Percentiles rank a stretch among this genome's conserved stretches.
These are phyloP conservation scores for Drosophila tani DNA, from an alignment of 1,140 invertebrate species.

Conservation along the genomic window DNA sequence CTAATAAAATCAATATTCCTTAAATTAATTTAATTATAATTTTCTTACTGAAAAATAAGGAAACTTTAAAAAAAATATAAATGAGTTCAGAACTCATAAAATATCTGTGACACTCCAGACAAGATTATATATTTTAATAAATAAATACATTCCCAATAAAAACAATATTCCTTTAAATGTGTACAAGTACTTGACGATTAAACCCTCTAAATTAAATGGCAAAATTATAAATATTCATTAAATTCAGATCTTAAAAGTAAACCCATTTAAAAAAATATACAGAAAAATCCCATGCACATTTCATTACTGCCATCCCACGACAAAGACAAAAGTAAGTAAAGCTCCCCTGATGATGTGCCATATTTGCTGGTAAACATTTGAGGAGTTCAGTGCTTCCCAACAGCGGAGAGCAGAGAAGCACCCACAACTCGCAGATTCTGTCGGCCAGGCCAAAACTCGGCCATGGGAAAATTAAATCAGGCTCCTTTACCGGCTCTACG, in stretches of 20 bases:
- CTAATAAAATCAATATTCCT: no score
- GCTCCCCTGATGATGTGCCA: slow-evolving; percentile 18
- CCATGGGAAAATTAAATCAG: slow-evolving; percentile 78
- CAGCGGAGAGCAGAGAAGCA: neutral
- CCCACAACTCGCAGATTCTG: slow-evolving; percentile 15
- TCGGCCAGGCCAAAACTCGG: slow-evolving; percentile 47
- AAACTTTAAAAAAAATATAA: no score
- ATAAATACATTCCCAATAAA: neutral
- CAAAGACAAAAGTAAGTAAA: slow-evolving; percentile 4
- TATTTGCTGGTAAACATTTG: slow-evolving; percentile 18
- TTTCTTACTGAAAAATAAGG: no score
- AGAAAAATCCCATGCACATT: neutral
- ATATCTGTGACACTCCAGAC: no score
- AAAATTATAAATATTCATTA: no score
- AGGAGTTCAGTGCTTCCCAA: neutral
- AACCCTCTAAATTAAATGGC: no score
- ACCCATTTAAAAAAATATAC: neutral
- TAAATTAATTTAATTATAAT: no score
- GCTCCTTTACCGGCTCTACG: slow-evolving; percentile 1
- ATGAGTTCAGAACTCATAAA: no score
- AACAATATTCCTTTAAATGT: no score
- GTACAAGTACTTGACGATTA: no score
- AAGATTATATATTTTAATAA: neutral
- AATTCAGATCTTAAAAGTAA: neutral
- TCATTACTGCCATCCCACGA: neutral